Evolutionary conservation across 2,113 vertebrate species (phyloP), one percentile per base, ranked within the genome.

Genomic region (Cercopithecus mona): DNA sequence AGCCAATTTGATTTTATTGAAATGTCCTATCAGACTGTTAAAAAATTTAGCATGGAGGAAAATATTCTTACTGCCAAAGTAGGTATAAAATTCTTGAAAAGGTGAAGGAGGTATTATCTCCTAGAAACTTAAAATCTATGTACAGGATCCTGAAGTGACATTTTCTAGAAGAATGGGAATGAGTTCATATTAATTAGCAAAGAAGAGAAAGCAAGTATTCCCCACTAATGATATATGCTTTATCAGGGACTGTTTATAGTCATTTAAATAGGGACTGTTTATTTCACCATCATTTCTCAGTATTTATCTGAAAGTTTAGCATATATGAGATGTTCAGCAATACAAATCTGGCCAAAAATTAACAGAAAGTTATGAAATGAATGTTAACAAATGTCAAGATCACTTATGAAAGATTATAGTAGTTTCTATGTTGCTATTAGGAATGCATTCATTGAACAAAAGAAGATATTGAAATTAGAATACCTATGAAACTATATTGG

Each of bases 1-100:
- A 40, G 25, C 30, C 95, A 64, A 72, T 92, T 68, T 95, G 16
- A 93, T 85, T 89, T 84, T 86, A 84, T 93, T 92, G 10, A 85
- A 84, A 48, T 80, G 30, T 87, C 48, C 89, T 73, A 76, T 88
- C 66, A 85, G 14, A 16, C 73, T 72, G 27, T 94, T 70, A 94
- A 72, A 87, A 81, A 82, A 66, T 55, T 93, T 84, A 57, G 52
- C 8, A 82, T 80, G 61, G 73, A 80, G 57, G n/a, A 96, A 94
- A 94, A 78, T 25, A 75, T 43, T 95, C 88, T 92, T 85, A 80
- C 27, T 90, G 32, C 40, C 32, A 64, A 55, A 50, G 25, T 57
- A 32, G 5, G 85, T 23, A 82, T 16, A 55, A 32, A 7, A 12
- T 76, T 95, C 45, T 57, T 90, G 45, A 68, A 94, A 93, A 66